Evolutionary conservation across 2,113 vertebrate species (phyloP), one percentile per base, ranked within the genome.

Genomic region (Spilogale gracilis): DNA sequence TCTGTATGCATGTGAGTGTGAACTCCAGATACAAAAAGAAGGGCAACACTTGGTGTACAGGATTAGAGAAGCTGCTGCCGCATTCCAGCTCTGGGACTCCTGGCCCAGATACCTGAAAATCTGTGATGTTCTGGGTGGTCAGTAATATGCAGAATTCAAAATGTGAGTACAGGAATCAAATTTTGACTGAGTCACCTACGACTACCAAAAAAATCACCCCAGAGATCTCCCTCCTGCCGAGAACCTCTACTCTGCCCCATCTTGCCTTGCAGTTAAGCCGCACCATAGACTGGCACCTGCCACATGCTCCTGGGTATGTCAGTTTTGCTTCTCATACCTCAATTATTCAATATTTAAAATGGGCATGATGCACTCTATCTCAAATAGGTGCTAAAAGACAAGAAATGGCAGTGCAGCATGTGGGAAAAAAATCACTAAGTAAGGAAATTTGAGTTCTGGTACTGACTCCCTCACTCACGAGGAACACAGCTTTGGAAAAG

Each of bases 141-240:
- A 54, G 21, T 79, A 50, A 88, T 14, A 89, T 45, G 78, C 32
- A 88, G n/a, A 92, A 87, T 6, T 89, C 93, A 95, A 92, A 96
- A 87, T 74, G 0, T 85, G 63, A 27, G 27, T 78, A 80, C 0
- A 85, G 32, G 25, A 86, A 93, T 54, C 81, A 81, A 58, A 71
- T 27, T 91, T 52, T 90, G 79, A 89, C 32, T 52, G 38, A 78
- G 67, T 54, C 30, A 92, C 54, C 38, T 20, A 52, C 10, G 45
- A 71, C n/a, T 74, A 74, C 12, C 12, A 7, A 25, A 74, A 78
- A 78, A 86, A 65, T 50, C 7, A 13, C 45, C 83, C 17, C 11
- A 79, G 14, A 56, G 61, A 21, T 69, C 30, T 11, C 63, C 71
- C 52, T 90, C 52, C 38, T 54, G 14, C 45, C 52, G 86, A 84